Evolutionary conservation across 2,888 invertebrate genomes (phyloP), one percentile per base, ranked within the genome.

Genomic region (Pherbina coryleti): DNA sequence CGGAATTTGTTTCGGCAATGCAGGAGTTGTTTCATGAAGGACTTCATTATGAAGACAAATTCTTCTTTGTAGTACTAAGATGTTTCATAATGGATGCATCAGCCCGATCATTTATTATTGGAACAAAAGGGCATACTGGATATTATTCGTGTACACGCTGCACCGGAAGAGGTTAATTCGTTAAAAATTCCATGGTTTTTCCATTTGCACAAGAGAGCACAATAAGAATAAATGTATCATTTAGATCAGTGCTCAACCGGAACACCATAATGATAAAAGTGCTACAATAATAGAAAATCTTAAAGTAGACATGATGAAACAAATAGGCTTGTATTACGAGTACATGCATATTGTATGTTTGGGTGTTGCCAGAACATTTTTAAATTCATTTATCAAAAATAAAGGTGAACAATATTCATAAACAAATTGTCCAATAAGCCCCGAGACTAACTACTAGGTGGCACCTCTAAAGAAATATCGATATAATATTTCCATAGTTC

Each of bases 91-190:
- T 77, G 73, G 67, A 77, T 69, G 74, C 77, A 2, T 74, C 73
- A 31, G 77, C 77, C 9, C 53, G 57, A 31, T 73, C 77, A 1
- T 77, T 73, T 49, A 28, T 73, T 17, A 5, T 74, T 2, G 73
- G 77, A 31, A 77, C 31, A 25, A 77, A 77, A 69, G 77, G 77
- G 1, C 78, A 78, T 25, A 74, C 74, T 11, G 78, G 78, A 28
- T 78, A 62, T 51, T 78, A 70, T 78, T 78, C 78, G 22, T 74
- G 78, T 25, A 69, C 34, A 70, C 53, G 70, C 14, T 75, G 78
- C 62, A 34, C 31, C n/a, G 51, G 8, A 57, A 76, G 66, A 66
- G 76, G 76, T 14, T 14, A 64, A 3, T 57, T 71, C 14, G 28
- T 53, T 37, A 62, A 66, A n/a, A 72, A 77, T 34, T 55, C 57